Evolutionary conservation across 2,888 invertebrate genomes (phyloP), one percentile per base, ranked within the genome.

Genomic region (Chromoteleia sp.): DNA sequence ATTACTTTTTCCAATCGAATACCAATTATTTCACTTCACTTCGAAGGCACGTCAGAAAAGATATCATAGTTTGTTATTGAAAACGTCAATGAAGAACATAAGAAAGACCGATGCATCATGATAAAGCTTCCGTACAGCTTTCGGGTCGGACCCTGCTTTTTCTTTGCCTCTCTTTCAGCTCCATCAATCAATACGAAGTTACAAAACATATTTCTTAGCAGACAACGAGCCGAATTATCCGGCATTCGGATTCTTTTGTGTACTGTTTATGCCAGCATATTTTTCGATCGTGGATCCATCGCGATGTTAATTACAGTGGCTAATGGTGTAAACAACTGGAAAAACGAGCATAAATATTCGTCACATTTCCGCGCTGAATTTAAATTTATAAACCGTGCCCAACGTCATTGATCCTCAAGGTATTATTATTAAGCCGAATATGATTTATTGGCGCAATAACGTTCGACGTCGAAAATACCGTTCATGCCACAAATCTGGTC

Each of bases 311-410:
- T 68, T 54, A n/a, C 25, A 48, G 6, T 15, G n/a, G 7, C 54
- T 43, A 41, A 67, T 68, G 45, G 56, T 14, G 43, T 25, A 45
- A 45, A 56, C 56, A 45, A 56, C 17, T 15, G 56, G 45, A 67
- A 56, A 43, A 68, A 45, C 2, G 21, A 2, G 43, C 8, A 33
- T 56, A 33, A 56, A 68, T 39, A 52, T 43, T 67, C 3, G 25
- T 7, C 2, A 8, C 33, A 5, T 25, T 6, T 12, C 6, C 4
- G 30, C 14, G 39, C 41, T 41, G 14, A 58, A 41, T 68, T 33
- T 15, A 70, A 58, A 70, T 70, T 70, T 48, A 21, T 33, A 61
- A 71, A 61, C 39, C 30, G 10, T 61, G 56, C 52, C 59, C 50
- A 58, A 48, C 58, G 52, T 48, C 63, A 54, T 45, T 61, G 45